Conservation (phyloP, 2,113 vertebrate species). For the Hippocampus zosterae region DNA sequence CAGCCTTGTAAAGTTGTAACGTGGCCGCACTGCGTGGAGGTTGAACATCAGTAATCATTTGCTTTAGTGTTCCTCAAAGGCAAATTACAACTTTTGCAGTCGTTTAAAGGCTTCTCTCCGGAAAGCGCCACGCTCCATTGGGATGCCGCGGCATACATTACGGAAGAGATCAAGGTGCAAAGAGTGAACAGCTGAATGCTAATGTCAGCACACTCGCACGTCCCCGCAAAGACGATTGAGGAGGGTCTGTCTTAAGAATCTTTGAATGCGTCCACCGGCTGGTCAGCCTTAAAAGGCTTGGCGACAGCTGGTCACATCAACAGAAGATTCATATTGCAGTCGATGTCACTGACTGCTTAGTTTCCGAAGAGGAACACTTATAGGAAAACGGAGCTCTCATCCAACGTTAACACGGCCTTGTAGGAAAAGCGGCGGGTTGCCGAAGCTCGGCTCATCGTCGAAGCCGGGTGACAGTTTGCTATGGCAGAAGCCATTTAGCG, state of each 20-base stretch:
- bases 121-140: background rate
- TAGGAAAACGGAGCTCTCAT: background rate
- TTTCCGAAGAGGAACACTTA: background rate
- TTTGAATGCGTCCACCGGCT: background rate
- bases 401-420: slow-evolving; percentile 12
- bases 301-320: slow-evolving; percentile 15
- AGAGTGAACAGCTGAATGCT: background rate
- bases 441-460: slow-evolving; percentile 1
- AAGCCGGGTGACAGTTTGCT: slow-evolving; percentile 15
- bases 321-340: slow-evolving; percentile 18
- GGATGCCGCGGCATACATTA: background rate
- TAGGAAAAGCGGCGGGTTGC: slow-evolving; percentile 12
- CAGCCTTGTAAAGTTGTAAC: background rate
- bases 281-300: background rate
- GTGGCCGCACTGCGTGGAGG: background rate
- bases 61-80: background rate
- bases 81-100: background rate
- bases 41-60: background rate
- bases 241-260: background rate
- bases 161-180: background rate
- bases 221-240: background rate
- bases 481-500: slow-evolving; percentile 21
- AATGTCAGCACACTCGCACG: background rate
- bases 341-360: slow-evolving; percentile 11
- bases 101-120: background rate